A percentile compares a stretch with the other conserved stretches of the same genome.
Conservation (phyloP, 2,888 invertebrate species). For the Drosophila mulleri region DNA sequence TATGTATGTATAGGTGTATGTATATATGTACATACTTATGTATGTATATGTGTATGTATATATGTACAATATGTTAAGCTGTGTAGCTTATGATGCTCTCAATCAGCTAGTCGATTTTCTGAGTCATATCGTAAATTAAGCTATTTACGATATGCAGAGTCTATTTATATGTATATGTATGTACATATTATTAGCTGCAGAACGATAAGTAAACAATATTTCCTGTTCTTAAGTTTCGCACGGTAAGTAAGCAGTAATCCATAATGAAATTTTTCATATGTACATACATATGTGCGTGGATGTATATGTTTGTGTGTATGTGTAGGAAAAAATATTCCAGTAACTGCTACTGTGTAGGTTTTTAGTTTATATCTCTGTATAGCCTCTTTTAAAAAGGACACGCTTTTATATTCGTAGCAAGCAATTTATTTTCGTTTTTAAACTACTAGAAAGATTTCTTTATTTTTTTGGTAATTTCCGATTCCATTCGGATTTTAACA, state of each 20-base stretch:
- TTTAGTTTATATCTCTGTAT: not conserved
- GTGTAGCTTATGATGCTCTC: too few species aligned
- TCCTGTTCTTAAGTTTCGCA: too few species aligned
- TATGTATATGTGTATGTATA: not conserved
- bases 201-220: not conserved
- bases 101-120: too few species aligned
- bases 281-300: not conserved
- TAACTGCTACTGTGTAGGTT: not conserved
- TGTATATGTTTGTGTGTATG: not conserved
- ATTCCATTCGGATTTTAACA: conserved; percentile 59
- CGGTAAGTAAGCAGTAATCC: not conserved
- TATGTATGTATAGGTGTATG: not conserved
- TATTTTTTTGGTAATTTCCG: conserved; percentile 61
- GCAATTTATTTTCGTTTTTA: conserved; percentile 58
- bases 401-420: conserved; percentile 26
- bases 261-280: not conserved
- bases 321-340: not conserved
- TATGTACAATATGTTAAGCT: not conserved
- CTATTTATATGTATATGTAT: not conserved
- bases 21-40: too few species aligned
- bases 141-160: not conserved
- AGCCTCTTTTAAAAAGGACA: conserved; percentile 17
- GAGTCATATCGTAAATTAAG: conserved; percentile 6
- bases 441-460: conserved; percentile 26
- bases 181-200: too few species aligned